Percentiles rank a stretch among this genome's conserved stretches.
phyloP scores from a whole-genome alignment of 2,113 vertebrate genomes.

The Syrmaticus mikado region DNA sequence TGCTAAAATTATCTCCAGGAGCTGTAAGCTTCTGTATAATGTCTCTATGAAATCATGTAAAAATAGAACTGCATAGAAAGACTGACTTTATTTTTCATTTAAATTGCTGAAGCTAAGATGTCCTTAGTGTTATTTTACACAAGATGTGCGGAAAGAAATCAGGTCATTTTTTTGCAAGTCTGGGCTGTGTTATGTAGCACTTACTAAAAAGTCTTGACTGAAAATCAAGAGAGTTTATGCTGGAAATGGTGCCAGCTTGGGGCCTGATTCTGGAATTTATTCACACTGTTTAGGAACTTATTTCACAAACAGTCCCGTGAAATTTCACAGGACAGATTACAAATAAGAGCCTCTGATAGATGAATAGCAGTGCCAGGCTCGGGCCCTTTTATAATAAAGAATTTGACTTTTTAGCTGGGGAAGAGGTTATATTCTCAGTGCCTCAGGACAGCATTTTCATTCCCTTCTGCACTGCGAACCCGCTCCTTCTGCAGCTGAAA shows the following conservation, averaged over 20 bases:
- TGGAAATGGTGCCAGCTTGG: background rate
- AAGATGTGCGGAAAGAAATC: background rate
- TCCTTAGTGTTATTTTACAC: background rate
- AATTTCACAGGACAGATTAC: background rate
- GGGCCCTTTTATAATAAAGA: background rate
- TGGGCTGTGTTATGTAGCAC: background rate
- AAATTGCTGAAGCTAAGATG: background rate
- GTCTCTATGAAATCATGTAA: background rate
- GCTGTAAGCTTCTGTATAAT: slow-evolving; percentile 21
- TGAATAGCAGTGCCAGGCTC: background rate
- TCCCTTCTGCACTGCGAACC: background rate
- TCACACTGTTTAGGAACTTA: background rate
- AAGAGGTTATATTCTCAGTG: background rate
- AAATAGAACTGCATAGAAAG: slow-evolving; percentile 8
- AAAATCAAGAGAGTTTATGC: background rate
- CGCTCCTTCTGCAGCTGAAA: background rate
- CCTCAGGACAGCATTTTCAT: background rate
- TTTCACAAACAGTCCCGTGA: background rate
- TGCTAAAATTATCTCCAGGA: slow-evolving; percentile 8
- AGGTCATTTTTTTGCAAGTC: background rate
- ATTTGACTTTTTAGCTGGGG: background rate
- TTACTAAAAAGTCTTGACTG: background rate
- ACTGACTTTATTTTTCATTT: slow-evolving; percentile 7
- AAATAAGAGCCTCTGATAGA: background rate
- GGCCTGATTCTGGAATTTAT: background rate